Percentiles rank a stretch among this genome's conserved stretches.
phyloP scores from a whole-genome alignment of 2,888 invertebrate genomes.

The Acheta domesticus region DNA sequence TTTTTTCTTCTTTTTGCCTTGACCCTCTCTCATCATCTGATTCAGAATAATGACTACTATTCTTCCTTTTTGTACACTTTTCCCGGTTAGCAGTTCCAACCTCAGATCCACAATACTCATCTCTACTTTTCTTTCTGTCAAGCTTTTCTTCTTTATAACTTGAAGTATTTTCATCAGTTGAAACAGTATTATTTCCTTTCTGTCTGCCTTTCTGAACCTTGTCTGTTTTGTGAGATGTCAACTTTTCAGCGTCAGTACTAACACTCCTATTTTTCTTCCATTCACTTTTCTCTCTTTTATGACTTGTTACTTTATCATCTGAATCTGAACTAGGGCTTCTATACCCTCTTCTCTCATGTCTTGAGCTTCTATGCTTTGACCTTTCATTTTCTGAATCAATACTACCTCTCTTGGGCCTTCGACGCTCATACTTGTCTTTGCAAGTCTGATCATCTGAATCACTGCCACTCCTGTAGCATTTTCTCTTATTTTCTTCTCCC shows the following conservation, averaged over 20 bases:
- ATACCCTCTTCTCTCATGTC: neutral
- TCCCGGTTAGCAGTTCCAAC: neutral
- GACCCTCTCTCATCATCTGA: constrained; percentile 26
- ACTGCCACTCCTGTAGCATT: constrained; percentile 26
- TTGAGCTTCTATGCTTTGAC: neutral
- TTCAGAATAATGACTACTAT: constrained; percentile 23
- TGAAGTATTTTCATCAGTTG: constrained; percentile 33
- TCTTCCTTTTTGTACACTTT: constrained; percentile 24
- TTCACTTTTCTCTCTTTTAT: constrained; percentile 28
- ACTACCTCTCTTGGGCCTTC: neutral
- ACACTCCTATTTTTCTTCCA: neutral
- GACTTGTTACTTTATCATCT: neutral
- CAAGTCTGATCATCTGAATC: constrained; percentile 23
- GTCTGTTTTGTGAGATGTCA: neutral
- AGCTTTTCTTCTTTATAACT: constrained; percentile 29
- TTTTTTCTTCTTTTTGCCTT: constrained; percentile 26
- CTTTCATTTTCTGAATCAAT: neutral
- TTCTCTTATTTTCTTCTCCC: neutral
- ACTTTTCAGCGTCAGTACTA: neutral
- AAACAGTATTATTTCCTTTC: constrained; percentile 11
- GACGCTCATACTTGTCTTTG: neutral
- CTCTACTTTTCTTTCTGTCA: constrained; percentile 24
- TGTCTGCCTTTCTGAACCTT: neutral
- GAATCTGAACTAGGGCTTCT: neutral
- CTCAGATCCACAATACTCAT: neutral